phyloP scores from a whole-genome alignment of 2,888 invertebrate genomes.

The Zygogramma bicolorata region DNA sequence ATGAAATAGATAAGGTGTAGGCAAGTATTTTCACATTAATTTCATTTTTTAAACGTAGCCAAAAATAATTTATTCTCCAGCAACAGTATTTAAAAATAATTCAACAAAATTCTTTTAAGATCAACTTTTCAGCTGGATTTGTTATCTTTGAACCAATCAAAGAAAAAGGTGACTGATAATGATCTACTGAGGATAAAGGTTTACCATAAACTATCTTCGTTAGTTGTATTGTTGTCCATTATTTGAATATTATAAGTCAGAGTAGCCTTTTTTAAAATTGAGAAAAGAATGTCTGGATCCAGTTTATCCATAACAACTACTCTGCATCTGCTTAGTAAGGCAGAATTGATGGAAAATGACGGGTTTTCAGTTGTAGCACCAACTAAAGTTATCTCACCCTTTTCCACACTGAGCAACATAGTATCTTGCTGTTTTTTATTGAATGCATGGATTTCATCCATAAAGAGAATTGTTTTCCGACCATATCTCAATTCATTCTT shows the following conservation, averaged over 20 bases:
- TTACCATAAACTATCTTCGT: slow-evolving; percentile 47
- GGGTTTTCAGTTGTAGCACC: slow-evolving; percentile 92
- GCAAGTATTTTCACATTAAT: too few relatives aligned
- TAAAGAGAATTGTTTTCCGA: slow-evolving; percentile 80
- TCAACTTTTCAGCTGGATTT: too few relatives aligned
- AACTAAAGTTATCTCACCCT: slow-evolving; percentile 81
- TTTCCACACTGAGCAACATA: slow-evolving; percentile 84
- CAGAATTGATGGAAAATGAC: slow-evolving; percentile 86
- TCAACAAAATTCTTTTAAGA: too few relatives aligned
- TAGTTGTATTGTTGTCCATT: slow-evolving; percentile 46
- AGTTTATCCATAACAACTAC: slow-evolving; percentile 83
- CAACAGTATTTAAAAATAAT: too few relatives aligned
- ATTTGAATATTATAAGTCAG: slow-evolving; percentile 61
- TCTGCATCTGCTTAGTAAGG: slow-evolving; percentile 82
- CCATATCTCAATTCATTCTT: slow-evolving; percentile 78
- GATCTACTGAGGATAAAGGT: not conserved
- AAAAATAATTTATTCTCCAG: too few relatives aligned
- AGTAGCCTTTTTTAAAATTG: slow-evolving; percentile 75
- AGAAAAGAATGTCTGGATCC: slow-evolving; percentile 70
- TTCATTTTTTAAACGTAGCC: too few relatives aligned
- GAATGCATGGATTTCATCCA: slow-evolving; percentile 91
- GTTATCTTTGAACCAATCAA: not conserved
- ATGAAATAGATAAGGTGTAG: too few relatives aligned
- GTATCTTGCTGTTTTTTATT: slow-evolving; percentile 88
- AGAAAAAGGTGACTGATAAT: not conserved